phyloP scores from a whole-genome alignment of 2,888 invertebrate species.

The Choristoneura rosaceana region DNA sequence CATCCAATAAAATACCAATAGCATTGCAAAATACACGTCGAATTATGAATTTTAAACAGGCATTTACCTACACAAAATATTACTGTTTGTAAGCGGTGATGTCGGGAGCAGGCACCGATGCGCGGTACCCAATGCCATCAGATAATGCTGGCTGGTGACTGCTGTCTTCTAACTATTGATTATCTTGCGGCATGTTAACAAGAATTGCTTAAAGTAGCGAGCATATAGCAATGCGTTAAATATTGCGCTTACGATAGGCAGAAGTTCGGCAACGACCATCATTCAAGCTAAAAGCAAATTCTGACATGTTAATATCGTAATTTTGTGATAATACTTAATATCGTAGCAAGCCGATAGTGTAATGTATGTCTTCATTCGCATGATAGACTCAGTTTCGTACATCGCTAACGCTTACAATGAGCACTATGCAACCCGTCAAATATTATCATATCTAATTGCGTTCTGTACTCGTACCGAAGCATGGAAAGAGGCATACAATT shows the following conservation, averaged over 20 bases:
- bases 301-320: slow-evolving; percentile 24
- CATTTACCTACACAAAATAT: slow-evolving; percentile 56
- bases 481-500: slow-evolving; percentile 43
- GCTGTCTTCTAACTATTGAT: slow-evolving; percentile 67
- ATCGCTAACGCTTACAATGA: slow-evolving; percentile 24
- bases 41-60: slow-evolving; percentile 39
- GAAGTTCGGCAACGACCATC: slow-evolving; percentile 16
- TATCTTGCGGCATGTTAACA: slow-evolving; percentile 52
- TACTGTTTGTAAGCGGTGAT: slow-evolving; percentile 64
- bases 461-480: slow-evolving; percentile 36
- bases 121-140: slow-evolving; percentile 70
- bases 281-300: slow-evolving; percentile 17
- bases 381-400: slow-evolving; percentile 23
- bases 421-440: slow-evolving; percentile 30
- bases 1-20: slow-evolving; percentile 28
- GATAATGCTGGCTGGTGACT: slow-evolving; percentile 62
- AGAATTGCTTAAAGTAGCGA: slow-evolving; percentile 7
- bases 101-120: slow-evolving; percentile 71
- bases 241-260: slow-evolving; percentile 18
- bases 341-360: slow-evolving; percentile 20
- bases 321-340: slow-evolving; percentile 14
- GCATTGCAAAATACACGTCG: slow-evolving; percentile 31
- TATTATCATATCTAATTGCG: slow-evolving; percentile 41
- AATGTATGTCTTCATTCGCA: slow-evolving; percentile 21
- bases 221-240: slow-evolving; percentile 23